phyloP scores from a whole-genome alignment of 2,888 invertebrate species.

The Lydus trimaculatus region DNA sequence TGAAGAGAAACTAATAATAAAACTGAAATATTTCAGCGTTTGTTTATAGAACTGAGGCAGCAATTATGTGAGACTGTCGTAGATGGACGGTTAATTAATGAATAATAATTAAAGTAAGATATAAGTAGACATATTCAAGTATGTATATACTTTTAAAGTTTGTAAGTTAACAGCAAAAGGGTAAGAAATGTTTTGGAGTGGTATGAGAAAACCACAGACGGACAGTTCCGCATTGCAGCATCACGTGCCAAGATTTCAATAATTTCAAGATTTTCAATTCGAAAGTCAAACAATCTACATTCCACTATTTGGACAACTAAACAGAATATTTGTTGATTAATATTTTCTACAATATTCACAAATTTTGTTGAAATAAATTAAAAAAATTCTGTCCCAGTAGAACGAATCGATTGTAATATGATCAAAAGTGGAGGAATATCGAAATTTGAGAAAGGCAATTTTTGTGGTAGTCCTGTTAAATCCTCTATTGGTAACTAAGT shows the following conservation, averaged over 20 bases:
- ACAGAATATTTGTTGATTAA: slow-evolving; percentile 13
- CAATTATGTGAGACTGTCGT: not conserved
- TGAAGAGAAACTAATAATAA: too few relatives aligned
- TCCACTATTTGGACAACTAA: slow-evolving; percentile 3
- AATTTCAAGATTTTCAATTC: slow-evolving; percentile 26
- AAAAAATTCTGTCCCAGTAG: too few relatives aligned
- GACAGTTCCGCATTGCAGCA: slow-evolving; percentile 43
- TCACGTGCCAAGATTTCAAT: slow-evolving; percentile 39
- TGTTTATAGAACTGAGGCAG: too few relatives aligned
- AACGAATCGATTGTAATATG: not conserved
- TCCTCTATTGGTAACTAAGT: not conserved
- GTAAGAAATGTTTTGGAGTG: slow-evolving; percentile 17
- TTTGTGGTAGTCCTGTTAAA: not conserved
- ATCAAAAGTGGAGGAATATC: not conserved
- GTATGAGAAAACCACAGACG: slow-evolving; percentile 27
- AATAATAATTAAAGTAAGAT: not conserved
- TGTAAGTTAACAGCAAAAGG: slow-evolving; percentile 17
- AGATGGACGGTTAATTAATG: not conserved
- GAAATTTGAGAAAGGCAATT: not conserved
- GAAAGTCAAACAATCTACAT: not conserved
- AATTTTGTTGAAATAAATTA: too few relatives aligned
- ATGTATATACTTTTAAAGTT: not conserved
- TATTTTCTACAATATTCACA: too few relatives aligned
- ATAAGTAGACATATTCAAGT: not conserved
- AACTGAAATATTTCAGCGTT: too few relatives aligned